Percentiles rank a stretch among this genome's conserved stretches.
Conservation (phyloP, 2,888 invertebrate species). For the Sesia bembeciformis region DNA sequence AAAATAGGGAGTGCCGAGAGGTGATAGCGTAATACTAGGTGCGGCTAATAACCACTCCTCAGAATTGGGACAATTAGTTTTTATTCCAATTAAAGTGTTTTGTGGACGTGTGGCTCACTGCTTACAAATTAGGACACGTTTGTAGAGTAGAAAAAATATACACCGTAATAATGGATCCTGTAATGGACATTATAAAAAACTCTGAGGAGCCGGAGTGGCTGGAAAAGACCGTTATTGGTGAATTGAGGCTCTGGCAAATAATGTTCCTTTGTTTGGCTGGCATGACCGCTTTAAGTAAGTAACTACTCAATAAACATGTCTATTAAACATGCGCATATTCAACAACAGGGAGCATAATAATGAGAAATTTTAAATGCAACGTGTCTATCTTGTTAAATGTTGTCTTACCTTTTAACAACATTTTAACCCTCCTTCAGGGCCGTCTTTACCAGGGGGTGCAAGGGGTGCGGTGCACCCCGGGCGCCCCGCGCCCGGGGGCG, state of each 20-base stretch:
- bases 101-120: constrained; percentile 20
- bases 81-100: constrained; percentile 30
- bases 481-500: no score
- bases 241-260: constrained; percentile 87
- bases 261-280: constrained; percentile 81
- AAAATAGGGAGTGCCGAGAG: constrained; percentile 39
- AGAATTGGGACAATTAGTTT: constrained; percentile 57
- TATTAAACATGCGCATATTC: no score
- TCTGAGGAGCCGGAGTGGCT: constrained; percentile 80
- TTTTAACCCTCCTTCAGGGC: no score
- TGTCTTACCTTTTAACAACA: no score
- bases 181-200: constrained; percentile 58
- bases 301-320: neutral
- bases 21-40: constrained; percentile 44
- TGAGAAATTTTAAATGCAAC: neutral
- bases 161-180: constrained; percentile 37
- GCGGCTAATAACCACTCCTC: constrained; percentile 61
- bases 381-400: neutral
- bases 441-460: neutral
- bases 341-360: neutral
- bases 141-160: neutral
- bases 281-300: constrained; percentile 77
- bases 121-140: constrained; percentile 1
- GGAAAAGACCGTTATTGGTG: constrained; percentile 79
- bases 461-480: neutral